Evolutionary conservation across 1,140 invertebrate species (phyloP), one percentile per base, ranked within the genome.

Genomic region (Bombus confusus): DNA sequence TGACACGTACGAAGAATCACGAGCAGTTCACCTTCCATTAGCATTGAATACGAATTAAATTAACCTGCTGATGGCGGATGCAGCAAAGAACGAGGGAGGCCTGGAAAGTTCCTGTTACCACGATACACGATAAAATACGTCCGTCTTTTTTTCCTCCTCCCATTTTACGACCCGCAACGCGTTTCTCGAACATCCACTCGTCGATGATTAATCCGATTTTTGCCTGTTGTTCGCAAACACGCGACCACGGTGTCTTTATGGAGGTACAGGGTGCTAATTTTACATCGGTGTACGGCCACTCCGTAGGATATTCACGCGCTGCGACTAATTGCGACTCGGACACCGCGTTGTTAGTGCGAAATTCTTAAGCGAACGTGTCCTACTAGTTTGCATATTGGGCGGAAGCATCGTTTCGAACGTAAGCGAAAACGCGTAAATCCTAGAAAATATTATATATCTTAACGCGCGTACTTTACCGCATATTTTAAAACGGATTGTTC

Each of bases 1-100:
- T 74, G 76, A 89, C 80, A 80, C 41, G 39, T 71, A 83, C 68
- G 75, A 85, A 87, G 85, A 85, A 90, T 89, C 87, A 75, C 85
- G 80, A 62, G 80, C 74, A 82, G 78, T 87, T 90, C 80, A 87
- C 87, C 85, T 89, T 84, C 80, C 71, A 90, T 90, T 90, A 90
- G 88, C 88, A 90, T 90, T 90, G 88, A 90, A 90, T 90, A 80
- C 66, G 88, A 89, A 87, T 90, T 66, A 86, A 90, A 89, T 90
- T 89, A 87, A 90, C 85, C 86, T 86, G 82, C 79, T 66, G 88
- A 85, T 90, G 80, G 80, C 80, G 85, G 72, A 90, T 87, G 86
- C 81, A 28, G 37, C n/a, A 76, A 83, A 39, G 86, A 43, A 80
- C 64, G 71, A 86, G 37, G 22, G 37, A 78, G 76, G 43, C 31